Conservation (phyloP, 2,888 invertebrate species). For the Drosophila suboccidentalis region DNA sequence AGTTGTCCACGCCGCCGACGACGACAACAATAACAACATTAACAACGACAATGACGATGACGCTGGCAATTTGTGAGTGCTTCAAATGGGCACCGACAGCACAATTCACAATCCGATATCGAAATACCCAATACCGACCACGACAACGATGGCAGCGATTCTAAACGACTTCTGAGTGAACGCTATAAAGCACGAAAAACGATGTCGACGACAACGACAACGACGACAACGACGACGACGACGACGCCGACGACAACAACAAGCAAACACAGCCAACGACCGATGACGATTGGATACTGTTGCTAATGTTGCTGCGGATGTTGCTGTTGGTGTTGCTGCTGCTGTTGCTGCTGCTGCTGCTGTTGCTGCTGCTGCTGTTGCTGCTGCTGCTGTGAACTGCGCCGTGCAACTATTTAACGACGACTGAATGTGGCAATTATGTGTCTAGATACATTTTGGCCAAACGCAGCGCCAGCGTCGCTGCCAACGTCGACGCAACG, state of each 20-base stretch:
- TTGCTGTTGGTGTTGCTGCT: constrained; percentile 17
- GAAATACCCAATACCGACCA: constrained; percentile 78
- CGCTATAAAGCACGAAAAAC: constrained; percentile 80
- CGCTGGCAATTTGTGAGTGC: constrained; percentile 47
- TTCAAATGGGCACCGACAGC: constrained; percentile 59
- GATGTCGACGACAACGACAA: constrained; percentile 47
- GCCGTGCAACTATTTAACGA: constrained; percentile 85
- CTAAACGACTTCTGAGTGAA: constrained; percentile 81
- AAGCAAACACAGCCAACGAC: constrained; percentile 54
- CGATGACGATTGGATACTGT: constrained; percentile 66
- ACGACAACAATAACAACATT: neutral
- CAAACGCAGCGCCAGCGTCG: constrained; percentile 68
- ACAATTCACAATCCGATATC: constrained; percentile 68
- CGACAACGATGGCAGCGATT: constrained; percentile 79
- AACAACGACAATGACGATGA: constrained; percentile 20
- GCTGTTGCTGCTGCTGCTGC: constrained; percentile 41
- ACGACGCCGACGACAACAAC: constrained; percentile 33
- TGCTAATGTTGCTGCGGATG: constrained; percentile 26
- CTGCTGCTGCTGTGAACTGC: constrained; percentile 76
- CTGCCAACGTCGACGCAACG: constrained; percentile 35
- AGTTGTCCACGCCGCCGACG: constrained; percentile 44
- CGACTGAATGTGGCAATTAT: constrained; percentile 85
- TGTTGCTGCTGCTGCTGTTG: constrained; percentile 26
- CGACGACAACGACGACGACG: constrained; percentile 35
- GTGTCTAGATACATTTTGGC: constrained; percentile 85